Percentiles rank a stretch among this genome's conserved stretches.
phyloP scores from a whole-genome alignment of 1,140 invertebrate species.

The Arion vulgaris region DNA sequence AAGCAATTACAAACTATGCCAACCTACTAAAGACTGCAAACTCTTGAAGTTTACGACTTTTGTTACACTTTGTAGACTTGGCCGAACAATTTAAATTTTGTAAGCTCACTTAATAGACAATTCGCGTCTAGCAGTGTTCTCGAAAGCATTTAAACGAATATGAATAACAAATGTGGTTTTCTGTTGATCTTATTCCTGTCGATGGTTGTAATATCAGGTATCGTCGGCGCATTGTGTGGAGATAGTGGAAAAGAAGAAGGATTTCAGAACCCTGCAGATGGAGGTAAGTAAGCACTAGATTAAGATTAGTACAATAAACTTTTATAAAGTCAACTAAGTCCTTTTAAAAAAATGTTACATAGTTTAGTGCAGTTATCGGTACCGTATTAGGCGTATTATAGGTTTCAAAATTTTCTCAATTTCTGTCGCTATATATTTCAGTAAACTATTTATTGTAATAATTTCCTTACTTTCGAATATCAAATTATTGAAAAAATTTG shows the following conservation, averaged over 20 bases:
- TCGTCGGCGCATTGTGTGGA: neutral
- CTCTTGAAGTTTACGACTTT: neutral
- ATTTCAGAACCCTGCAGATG: neutral
- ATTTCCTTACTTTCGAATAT: too few species aligned
- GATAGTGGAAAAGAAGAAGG: neutral
- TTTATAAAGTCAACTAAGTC: too few species aligned
- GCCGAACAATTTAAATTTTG: neutral
- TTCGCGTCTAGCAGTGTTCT: neutral
- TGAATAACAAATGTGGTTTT: neutral
- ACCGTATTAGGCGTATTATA: too few species aligned
- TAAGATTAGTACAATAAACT: too few species aligned
- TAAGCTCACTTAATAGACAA: too few species aligned
- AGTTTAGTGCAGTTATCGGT: too few species aligned
- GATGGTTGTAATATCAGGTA: neutral
- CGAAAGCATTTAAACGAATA: neutral
- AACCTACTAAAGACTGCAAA: too few species aligned
- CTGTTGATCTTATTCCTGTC: neutral
- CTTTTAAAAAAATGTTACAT: too few species aligned
- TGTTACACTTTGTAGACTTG: neutral
- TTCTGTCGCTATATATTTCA: too few species aligned
- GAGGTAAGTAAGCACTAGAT: neutral
- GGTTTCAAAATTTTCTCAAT: too few species aligned
- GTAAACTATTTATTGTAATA: too few species aligned
- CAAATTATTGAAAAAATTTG: too few species aligned
- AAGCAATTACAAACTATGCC: neutral